phyloP scores from a whole-genome alignment of 2,113 vertebrate genomes.

The Arvicanthis niloticus region DNA sequence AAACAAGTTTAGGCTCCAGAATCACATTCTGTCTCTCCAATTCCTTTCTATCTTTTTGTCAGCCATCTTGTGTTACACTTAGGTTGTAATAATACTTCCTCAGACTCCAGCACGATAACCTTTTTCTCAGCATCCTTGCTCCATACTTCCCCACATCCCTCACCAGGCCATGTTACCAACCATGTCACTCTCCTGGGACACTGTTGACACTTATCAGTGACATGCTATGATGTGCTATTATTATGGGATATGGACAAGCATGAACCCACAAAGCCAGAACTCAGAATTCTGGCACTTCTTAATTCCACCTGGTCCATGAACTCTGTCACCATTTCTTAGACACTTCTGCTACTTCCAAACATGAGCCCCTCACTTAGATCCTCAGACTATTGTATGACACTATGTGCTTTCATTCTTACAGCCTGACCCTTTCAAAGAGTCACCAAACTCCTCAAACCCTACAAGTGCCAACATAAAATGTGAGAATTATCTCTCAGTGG shows the following conservation, averaged over 20 bases:
- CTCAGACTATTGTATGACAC: background rate
- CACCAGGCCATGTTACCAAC: background rate
- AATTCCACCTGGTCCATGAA: background rate
- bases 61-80: background rate
- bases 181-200: background rate
- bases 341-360: background rate
- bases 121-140: background rate
- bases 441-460: background rate
- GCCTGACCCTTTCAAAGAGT: slow-evolving; percentile 27
- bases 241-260: background rate
- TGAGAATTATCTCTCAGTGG: background rate
- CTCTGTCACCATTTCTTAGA: background rate
- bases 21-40: background rate
- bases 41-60: background rate
- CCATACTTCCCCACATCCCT: background rate
- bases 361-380: background rate
- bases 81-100: background rate
- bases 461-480: background rate
- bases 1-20: background rate
- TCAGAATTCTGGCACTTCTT: background rate
- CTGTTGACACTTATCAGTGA: background rate
- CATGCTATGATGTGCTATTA: no score
- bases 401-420: background rate
- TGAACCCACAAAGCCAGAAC: background rate
- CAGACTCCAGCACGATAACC: background rate